phyloP scores from a whole-genome alignment of 2,888 invertebrate genomes.

The Tromatobia lineatoria region DNA sequence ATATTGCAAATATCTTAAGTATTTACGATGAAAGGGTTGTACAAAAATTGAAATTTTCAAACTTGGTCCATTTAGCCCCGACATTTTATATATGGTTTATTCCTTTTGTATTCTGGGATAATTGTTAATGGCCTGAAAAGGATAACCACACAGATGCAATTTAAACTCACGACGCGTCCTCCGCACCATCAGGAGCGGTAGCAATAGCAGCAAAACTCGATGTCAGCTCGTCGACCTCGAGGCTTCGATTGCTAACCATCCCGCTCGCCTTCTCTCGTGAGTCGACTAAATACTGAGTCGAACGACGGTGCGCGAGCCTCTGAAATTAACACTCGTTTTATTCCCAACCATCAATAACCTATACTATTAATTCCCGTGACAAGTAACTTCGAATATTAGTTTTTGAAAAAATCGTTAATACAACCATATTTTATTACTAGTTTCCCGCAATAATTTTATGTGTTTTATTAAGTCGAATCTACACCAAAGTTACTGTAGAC shows the following conservation, averaged over 20 bases:
- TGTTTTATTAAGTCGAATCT: neutral
- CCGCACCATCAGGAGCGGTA: conserved; percentile 38
- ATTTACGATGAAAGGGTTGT: no score
- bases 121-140: conserved; percentile 49
- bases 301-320: conserved; percentile 7
- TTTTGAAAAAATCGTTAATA: neutral
- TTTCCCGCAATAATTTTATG: no score
- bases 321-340: conserved; percentile 55
- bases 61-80: no score
- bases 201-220: conserved; percentile 49
- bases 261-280: conserved; percentile 51
- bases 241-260: conserved; percentile 61
- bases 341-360: conserved; percentile 33
- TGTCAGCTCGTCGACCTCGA: conserved; percentile 63
- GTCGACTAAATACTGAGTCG: conserved; percentile 37
- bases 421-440: no score
- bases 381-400: no score
- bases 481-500: no score
- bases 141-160: conserved; percentile 25
- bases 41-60: no score
- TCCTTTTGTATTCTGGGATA: conserved; percentile 39
- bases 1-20: no score
- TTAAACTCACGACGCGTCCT: conserved; percentile 23
- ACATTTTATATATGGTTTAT: neutral
- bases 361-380: no score